These are phyloP conservation scores for Hemiprocne comata DNA, from an alignment of 2,113 vertebrate species.

Conservation along the genomic window DNA sequence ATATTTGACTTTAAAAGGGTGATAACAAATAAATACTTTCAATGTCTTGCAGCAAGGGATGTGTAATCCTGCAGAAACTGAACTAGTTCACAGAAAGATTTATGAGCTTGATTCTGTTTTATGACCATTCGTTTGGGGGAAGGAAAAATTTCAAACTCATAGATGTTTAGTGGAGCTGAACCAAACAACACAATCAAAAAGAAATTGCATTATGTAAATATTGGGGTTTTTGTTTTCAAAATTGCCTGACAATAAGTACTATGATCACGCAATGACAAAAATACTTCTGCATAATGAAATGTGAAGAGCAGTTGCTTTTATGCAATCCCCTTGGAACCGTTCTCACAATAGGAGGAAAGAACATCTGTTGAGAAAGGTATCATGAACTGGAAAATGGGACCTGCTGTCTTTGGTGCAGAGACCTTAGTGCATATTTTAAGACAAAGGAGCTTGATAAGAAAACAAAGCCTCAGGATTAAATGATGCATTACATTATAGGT, in stretches of 20 bases:
- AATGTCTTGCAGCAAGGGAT: constrained; percentile 25
- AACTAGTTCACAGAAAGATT: constrained; percentile 56
- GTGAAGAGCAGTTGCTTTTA: constrained; percentile 34
- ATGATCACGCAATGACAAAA: constrained; percentile 52
- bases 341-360: background rate
- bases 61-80: constrained; percentile 49
- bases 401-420: background rate
- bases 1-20: constrained; percentile 41
- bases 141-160: constrained; percentile 33
- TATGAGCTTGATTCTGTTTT: constrained; percentile 61
- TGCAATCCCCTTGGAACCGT: constrained; percentile 23
- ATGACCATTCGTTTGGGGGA: constrained; percentile 40
- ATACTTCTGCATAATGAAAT: constrained; percentile 25
- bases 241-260: constrained; percentile 26
- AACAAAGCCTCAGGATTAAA: background rate
- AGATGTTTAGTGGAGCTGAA: constrained; percentile 48
- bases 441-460: background rate
- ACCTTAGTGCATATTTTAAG: background rate
- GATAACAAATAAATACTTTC: constrained; percentile 62
- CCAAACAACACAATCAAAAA: constrained; percentile 47
- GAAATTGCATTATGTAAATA: constrained; percentile 49
- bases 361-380: constrained; percentile 23
- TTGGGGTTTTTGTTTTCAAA: background rate
- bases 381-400: constrained; percentile 8
- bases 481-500: background rate